phyloP scores from a whole-genome alignment of 2,888 invertebrate species.

The Salticus scenicus region DNA sequence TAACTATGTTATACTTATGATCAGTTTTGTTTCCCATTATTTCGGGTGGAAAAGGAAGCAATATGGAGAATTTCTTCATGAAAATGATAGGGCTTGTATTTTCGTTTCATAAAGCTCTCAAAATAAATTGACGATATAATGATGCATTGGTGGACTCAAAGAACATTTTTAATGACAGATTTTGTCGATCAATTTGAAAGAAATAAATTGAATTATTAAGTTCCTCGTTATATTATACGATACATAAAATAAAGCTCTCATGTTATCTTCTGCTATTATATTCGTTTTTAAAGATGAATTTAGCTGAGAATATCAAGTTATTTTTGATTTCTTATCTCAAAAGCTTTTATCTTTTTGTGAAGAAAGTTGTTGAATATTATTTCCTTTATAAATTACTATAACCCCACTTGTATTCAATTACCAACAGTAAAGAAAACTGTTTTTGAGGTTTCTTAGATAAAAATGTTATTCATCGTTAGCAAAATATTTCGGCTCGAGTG shows the following conservation, averaged over 20 bases:
- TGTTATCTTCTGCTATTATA: neutral
- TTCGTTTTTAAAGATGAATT: neutral
- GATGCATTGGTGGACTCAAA: neutral
- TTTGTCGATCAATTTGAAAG: conserved; percentile 1
- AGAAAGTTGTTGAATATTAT: too few species aligned
- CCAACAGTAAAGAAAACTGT: too few species aligned
- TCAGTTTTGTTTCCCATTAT: conserved; percentile 7
- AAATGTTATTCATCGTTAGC: too few species aligned
- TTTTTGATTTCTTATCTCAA: too few species aligned
- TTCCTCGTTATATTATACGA: neutral
- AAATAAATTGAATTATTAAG: neutral
- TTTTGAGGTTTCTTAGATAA: too few species aligned
- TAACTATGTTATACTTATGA: conserved; percentile 6
- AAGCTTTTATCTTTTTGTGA: too few species aligned
- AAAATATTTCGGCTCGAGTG: too few species aligned
- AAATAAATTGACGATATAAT: conserved; percentile 15
- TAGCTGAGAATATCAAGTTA: too few species aligned
- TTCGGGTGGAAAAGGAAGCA: neutral
- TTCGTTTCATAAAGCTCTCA: conserved; percentile 9
- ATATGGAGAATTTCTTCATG: neutral
- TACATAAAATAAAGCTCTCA: neutral
- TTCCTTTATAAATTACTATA: too few species aligned
- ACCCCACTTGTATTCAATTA: too few species aligned
- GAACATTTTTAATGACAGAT: conserved; percentile 3
- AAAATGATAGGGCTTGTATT: neutral